Evolutionary conservation across 1,140 invertebrate species (phyloP), one percentile per base, ranked within the genome.

Genomic region (Platyura marginata): DNA sequence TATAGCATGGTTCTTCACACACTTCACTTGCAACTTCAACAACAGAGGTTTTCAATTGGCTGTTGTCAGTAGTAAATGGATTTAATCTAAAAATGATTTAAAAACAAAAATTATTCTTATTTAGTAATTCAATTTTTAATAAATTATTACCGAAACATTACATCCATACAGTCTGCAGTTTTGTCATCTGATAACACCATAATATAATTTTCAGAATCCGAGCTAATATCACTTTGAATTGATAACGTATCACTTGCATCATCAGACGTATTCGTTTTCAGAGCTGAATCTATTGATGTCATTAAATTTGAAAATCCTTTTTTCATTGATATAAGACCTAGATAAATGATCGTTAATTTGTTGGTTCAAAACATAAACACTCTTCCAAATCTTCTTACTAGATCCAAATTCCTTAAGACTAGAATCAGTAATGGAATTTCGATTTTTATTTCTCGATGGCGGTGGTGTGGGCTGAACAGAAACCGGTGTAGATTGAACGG

Each of bases 21-120:
- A 86, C 80, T 58, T 93, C 89, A 32, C 77, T 79, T 6, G 85
- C 90, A 19, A 87, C 74, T 57, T 92, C 89, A 21, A 79, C 74
- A 2, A 56, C 56, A 21, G 65, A 56, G 2, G 64, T 56, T 49
- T 68, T 58, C 45, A 63, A 56, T 21, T 63, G 64, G 19, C 55
- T 55, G 47, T 57, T 61, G 40, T 69, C 66, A 10, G 44, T 56
- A 33, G 54, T 58, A 19, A 62, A 60, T 18, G 57, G 55, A 53
- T 61, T 60, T 19, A 56, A 50, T 19, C 62, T 60, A 46, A 21
- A 45, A 21, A 8, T 32, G 36, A 42, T 13, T n/a, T 18, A 38
- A 11, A 38, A 13, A 34, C 32, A 15, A 6, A 15, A n/a, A n/a
- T n/a, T n/a, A n/a, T n/a, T n/a, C n/a, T n/a, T n/a, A n/a, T n/a